Evolutionary conservation across 2,797 vertebrate genomes (phyloP), one percentile per base, ranked within the genome.

Genomic region (Fistularia tabacaria): DNA sequence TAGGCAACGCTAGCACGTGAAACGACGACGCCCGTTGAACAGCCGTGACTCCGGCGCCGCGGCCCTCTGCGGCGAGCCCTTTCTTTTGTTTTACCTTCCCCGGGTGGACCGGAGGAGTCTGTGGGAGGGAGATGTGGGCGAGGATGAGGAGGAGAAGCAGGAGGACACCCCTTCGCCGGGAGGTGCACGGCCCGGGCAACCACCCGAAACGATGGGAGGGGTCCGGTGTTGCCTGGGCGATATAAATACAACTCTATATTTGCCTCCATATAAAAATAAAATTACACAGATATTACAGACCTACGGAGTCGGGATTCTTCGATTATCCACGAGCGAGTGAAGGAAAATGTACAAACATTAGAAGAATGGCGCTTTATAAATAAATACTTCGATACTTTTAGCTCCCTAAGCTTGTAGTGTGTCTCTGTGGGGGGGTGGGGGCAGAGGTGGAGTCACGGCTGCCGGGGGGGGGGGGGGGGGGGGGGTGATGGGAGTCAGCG

Each of bases 261-360:
- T 77, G 73, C 81, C 74, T 85, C 75, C 73, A 86, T 90, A 88
- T 76, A 88, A 88, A 87, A 88, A 87, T 88, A 87, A 88, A 84
- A 86, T 82, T 46, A 81, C 82, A 85, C 64, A 77, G 69, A 84
- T 87, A 85, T 86, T 85, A 81, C 82, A 87, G 80, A 72, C 59
- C 71, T 69, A 84, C 54, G 66, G 76, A 77, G 73, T 71, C 66
- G 56, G 48, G 57, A 73, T 66, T 76, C 54, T 56, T 77, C 62
- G 50, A 72, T 67, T 63, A 45, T 68, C 43, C 61, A 83, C 66
- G 60, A 70, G 62, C 69, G 68, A 45, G 10, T 25, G 25, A 55
- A 76, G 64, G 58, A 82, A 74, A 85, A 82, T 82, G 61, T 85
- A 80, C 81, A 88, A 85, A 85, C 73, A 50, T 66, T 57, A 83